phyloP scores from a whole-genome alignment of 2,888 invertebrate species.

The Cataglyphis cursor region DNA sequence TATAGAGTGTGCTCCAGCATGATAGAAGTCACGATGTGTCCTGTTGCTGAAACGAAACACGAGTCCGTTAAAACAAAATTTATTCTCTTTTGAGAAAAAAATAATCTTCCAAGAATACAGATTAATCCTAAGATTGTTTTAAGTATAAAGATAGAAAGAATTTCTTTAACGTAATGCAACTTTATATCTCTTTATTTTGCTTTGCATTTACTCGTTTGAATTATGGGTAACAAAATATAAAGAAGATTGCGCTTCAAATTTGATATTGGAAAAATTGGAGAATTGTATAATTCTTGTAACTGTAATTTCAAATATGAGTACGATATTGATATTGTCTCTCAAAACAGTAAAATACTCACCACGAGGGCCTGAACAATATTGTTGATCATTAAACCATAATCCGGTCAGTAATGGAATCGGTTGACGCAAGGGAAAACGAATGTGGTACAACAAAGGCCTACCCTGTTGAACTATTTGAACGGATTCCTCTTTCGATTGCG shows the following conservation, averaged over 20 bases:
- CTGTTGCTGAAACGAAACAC: slow-evolving; percentile 72
- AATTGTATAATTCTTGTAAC: background rate
- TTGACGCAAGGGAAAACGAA: slow-evolving; percentile 81
- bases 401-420: slow-evolving; percentile 80
- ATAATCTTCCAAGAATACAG: background rate
- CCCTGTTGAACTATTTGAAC: slow-evolving; percentile 76
- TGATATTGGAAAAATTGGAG: background rate
- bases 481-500: slow-evolving; percentile 77
- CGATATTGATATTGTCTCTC: background rate
- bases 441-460: slow-evolving; percentile 78
- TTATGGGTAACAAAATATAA: background rate
- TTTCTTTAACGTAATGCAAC: background rate
- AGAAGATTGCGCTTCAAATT: background rate
- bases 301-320: background rate
- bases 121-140: background rate
- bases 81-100: background rate
- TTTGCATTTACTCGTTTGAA: background rate
- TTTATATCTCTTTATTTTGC: background rate
- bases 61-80: background rate
- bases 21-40: slow-evolving; percentile 83
- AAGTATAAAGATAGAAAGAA: background rate
- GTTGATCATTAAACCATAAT: slow-evolving; percentile 78
- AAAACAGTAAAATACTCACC: slow-evolving; percentile 70
- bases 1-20: slow-evolving; percentile 84
- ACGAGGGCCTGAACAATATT: slow-evolving; percentile 78